phyloP scores from a whole-genome alignment of 2,797 vertebrate genomes.

The Pteronotus mesoamericanus region DNA sequence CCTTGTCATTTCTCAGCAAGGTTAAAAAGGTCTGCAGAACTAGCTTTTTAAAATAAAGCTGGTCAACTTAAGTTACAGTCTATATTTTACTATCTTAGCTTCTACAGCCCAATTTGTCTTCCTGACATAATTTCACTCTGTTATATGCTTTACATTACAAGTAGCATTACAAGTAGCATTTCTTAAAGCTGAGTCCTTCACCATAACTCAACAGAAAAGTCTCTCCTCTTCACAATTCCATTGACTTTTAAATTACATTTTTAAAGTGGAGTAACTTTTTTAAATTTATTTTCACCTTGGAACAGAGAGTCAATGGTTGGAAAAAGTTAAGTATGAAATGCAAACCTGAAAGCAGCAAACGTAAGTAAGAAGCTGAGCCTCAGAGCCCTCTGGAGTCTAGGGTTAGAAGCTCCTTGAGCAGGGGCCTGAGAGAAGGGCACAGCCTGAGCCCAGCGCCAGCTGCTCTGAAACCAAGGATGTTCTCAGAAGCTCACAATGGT shows the following conservation, averaged over 20 bases:
- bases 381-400: no score
- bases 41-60: neutral
- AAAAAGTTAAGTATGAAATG: neutral
- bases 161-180: neutral
- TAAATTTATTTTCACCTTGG: neutral
- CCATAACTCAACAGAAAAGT: neutral
- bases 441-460: rapidly evolving
- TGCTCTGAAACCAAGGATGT: neutral
- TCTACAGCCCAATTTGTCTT: neutral
- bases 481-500: neutral
- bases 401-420: neutral
- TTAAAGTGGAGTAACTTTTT: neutral
- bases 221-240: neutral
- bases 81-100: neutral
- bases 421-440: neutral
- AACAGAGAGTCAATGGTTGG: neutral
- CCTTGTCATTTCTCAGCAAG: neutral
- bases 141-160: neutral
- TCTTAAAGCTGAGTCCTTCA: neutral
- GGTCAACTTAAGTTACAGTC: neutral
- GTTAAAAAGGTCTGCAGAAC: neutral
- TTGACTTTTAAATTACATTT: neutral
- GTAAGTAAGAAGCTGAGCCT: neutral
- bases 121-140: neutral
- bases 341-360: neutral